Evolutionary conservation across 2,113 vertebrate species (phyloP).

Genomic region (Muscicapa adusta): DNA sequence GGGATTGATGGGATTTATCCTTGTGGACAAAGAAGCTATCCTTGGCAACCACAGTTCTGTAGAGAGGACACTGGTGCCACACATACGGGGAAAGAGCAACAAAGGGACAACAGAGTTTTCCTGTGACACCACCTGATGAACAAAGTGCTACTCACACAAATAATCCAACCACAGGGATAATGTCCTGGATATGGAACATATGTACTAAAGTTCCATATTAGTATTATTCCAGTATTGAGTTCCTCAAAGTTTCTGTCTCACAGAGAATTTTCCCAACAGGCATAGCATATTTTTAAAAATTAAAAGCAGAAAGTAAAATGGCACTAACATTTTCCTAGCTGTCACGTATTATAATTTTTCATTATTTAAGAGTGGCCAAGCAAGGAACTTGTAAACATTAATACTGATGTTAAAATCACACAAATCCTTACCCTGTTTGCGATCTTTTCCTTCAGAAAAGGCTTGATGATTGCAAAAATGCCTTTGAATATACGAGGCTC

Average conservation of each 20-base stretch:
- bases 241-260: not conserved
- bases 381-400: not conserved
- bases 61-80: not conserved
- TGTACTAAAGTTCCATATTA: not conserved
- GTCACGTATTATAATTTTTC: not conserved
- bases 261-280: not conserved
- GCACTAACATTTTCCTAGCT: not conserved
- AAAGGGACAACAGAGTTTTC: not conserved
- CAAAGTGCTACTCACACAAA: not conserved
- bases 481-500: slow-evolving; percentile 98
- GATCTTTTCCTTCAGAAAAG: slow-evolving; percentile 98
- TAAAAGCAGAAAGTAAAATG: not conserved
- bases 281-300: not conserved
- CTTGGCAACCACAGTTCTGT: not conserved
- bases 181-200: not conserved
- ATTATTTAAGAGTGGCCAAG: not conserved
- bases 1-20: not conserved
- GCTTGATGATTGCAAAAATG: slow-evolving; percentile 97
- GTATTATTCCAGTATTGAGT: not conserved
- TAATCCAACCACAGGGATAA: not conserved
- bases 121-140: not conserved
- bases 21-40: not conserved
- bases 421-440: slow-evolving; percentile 87
- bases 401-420: not conserved
- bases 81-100: not conserved